These are phyloP conservation scores for Hydra vulgaris DNA, from an alignment of 30 jellyfish, hydroid and myxozoan species.

Conservation along the genomic window DNA sequence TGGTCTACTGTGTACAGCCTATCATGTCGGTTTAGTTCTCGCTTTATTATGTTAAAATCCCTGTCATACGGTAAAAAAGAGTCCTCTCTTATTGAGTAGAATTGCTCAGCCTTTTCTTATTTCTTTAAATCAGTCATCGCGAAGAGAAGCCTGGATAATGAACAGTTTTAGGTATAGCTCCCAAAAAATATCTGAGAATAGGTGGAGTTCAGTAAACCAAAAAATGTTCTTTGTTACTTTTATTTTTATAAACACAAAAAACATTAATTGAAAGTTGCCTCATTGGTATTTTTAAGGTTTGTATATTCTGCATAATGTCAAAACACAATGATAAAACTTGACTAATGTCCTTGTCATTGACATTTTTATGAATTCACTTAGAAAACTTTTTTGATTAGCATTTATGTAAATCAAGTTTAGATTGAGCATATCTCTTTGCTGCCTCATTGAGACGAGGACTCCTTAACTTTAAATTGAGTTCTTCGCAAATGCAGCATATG, in stretches of 20 bases:
- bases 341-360: background rate
- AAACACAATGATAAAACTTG: background rate
- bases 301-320: background rate
- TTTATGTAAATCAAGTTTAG: background rate
- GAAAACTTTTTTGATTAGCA: background rate
- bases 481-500: background rate
- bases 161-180: background rate
- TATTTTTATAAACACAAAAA: background rate
- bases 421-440: background rate
- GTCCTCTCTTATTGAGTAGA: background rate
- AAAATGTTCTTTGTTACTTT: background rate
- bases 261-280: background rate
- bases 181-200: background rate
- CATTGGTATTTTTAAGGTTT: background rate
- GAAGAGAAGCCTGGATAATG: background rate
- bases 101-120: background rate
- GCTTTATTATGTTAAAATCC: background rate
- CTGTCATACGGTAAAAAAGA: background rate
- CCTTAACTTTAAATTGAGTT: background rate
- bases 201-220: background rate
- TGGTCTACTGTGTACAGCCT: background rate
- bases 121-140: background rate
- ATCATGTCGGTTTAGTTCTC: background rate
- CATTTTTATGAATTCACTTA: background rate
- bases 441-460: background rate